These are phyloP conservation scores for Oreochromis aureus DNA, from an alignment of 2,113 vertebrate species.

Conservation along the genomic window DNA sequence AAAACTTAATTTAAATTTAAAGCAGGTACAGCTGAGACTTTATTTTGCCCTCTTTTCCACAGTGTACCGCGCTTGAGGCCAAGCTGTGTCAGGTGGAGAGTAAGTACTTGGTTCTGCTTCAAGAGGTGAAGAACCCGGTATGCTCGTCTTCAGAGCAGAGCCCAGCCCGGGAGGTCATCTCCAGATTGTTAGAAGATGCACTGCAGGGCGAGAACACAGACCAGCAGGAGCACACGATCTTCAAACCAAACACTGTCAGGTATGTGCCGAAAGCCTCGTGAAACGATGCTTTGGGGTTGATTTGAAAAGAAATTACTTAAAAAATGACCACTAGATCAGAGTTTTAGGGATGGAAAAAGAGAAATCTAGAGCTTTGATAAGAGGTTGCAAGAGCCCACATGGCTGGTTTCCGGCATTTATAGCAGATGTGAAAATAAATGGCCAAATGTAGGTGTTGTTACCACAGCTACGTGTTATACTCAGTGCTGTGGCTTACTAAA, in stretches of 20 bases:
- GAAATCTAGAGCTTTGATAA: background rate
- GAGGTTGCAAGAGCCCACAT: background rate
- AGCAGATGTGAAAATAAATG: background rate
- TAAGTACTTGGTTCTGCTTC: constrained; percentile 92
- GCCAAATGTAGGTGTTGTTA: background rate
- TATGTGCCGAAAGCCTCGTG: constrained; percentile 23
- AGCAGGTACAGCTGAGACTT: background rate
- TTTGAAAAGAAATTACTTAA: background rate
- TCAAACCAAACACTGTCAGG: constrained; percentile 92
- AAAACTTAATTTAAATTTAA: background rate
- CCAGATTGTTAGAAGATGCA: constrained; percentile 88
- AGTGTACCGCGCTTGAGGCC: constrained; percentile 89
- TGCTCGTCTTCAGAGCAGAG: constrained; percentile 83
- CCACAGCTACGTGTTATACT: background rate
- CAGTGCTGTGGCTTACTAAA: background rate
- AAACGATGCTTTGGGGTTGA: background rate
- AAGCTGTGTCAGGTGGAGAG: constrained; percentile 96
- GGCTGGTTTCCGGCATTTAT: background rate
- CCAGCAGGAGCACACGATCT: constrained; percentile 79
- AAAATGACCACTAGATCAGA: background rate
- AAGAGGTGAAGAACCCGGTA: constrained; percentile 88
- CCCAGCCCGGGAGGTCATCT: constrained; percentile 83
- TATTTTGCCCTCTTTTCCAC: background rate
- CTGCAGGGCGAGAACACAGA: constrained; percentile 83
- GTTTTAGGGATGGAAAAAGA: background rate